Evolutionary conservation across 2,888 invertebrate species (phyloP).

Genomic region (Calliopum simillimum): DNA sequence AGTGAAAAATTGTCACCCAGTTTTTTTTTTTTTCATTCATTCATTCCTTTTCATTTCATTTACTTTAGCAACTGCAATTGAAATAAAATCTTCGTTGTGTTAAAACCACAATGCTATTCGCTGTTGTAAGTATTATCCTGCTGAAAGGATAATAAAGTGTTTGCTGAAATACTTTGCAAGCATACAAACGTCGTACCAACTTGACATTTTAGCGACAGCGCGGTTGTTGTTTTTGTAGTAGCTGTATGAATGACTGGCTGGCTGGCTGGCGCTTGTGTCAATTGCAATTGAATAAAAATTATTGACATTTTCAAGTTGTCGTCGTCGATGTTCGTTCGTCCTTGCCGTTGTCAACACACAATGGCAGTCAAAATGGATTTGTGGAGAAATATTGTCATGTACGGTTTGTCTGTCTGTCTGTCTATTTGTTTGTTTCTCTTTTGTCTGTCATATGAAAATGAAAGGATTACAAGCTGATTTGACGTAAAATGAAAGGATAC

Average conservation of each 20-base stretch:
- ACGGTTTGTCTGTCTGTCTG: neutral
- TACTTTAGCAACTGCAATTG: neutral
- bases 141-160: constrained; percentile 33
- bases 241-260: constrained; percentile 6
- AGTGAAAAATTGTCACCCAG: no score
- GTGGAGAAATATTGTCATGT: constrained; percentile 19
- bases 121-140: constrained; percentile 17
- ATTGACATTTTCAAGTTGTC: constrained; percentile 33
- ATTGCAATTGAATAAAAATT: constrained; percentile 40
- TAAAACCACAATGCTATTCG: constrained; percentile 4
- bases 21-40: no score
- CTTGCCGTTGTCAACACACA: neutral
- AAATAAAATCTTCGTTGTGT: constrained; percentile 11
- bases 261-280: constrained; percentile 39
- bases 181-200: constrained; percentile 5
- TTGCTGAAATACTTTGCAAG: constrained; percentile 24
- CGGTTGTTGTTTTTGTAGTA: constrained; percentile 13
- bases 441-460: neutral
- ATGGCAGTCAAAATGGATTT: constrained; percentile 23
- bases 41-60: no score
- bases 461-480: constrained; percentile 9
- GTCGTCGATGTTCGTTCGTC: constrained; percentile 8
- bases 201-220: constrained; percentile 28
- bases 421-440: neutral
- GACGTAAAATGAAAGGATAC: neutral